Conservation (phyloP, 2,888 invertebrate species). For the Rhaphigaster nebulosa region DNA sequence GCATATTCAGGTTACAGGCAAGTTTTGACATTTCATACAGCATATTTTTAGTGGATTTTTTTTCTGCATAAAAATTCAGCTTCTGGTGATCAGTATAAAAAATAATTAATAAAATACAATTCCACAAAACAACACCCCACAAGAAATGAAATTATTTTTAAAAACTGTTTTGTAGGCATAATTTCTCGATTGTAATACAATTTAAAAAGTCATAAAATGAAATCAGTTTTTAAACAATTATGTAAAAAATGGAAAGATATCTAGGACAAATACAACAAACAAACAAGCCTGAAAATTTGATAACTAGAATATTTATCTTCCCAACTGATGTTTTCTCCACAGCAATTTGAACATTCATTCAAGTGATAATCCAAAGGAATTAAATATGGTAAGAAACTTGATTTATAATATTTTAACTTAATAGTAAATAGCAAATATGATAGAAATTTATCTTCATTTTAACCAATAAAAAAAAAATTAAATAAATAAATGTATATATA, state of each 20-base stretch:
- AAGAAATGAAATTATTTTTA: not conserved
- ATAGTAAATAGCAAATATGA: not conserved
- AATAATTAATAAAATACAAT: not conserved
- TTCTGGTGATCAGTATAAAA: not conserved
- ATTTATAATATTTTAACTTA: not conserved
- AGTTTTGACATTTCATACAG: not conserved
- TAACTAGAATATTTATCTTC: constrained; percentile 46
- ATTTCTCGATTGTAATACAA: not conserved
- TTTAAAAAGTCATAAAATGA: not conserved
- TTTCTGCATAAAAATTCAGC: not conserved
- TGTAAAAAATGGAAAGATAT: constrained; percentile 12
- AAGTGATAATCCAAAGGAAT: not conserved
- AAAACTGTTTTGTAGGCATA: not conserved
- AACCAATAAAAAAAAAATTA: not conserved
- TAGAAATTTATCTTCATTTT: not conserved
- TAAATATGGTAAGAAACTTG: not conserved
- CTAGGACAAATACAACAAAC: constrained; percentile 25
- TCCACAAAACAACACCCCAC: not conserved
- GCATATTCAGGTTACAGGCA: not conserved
- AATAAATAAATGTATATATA: not conserved
- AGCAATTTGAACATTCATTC: not conserved
- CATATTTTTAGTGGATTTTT: not conserved
- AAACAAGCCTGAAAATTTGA: constrained; percentile 19
- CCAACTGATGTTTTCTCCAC: not conserved
- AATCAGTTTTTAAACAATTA: not conserved